Evolutionary conservation across 2,888 invertebrate genomes (phyloP).

Genomic region (Alviniconcha strummeri): DNA sequence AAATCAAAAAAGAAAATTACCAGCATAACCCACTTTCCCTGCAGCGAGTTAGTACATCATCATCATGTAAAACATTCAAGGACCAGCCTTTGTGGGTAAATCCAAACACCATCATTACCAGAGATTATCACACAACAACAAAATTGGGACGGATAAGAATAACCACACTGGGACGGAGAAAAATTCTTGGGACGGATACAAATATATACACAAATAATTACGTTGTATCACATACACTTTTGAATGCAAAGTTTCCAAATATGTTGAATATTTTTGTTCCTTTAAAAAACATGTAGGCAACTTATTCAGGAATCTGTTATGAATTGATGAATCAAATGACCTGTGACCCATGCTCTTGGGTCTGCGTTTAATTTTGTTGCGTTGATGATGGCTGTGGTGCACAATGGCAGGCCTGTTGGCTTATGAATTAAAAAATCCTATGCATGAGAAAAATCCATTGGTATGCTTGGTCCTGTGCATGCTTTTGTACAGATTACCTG

Average conservation of each 20-base stretch:
- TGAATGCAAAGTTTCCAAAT: not conserved
- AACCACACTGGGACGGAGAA: not conserved
- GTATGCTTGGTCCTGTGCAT: too few species aligned
- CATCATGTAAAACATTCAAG: not conserved
- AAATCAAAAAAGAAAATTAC: not conserved
- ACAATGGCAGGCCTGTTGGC: too few species aligned
- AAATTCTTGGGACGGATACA: not conserved
- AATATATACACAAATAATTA: not conserved
- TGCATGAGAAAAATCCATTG: too few species aligned
- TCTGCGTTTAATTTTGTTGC: too few species aligned
- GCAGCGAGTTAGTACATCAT: slow-evolving; percentile 27
- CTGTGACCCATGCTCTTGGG: too few species aligned
- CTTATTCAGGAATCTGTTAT: too few species aligned
- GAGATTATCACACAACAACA: not conserved
- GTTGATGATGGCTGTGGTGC: too few species aligned
- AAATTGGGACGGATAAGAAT: not conserved
- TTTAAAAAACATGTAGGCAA: too few species aligned
- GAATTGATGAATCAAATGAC: too few species aligned
- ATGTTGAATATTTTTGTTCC: not conserved
- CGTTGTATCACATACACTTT: not conserved
- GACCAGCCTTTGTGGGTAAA: slow-evolving; percentile 26
- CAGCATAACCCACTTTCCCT: slow-evolving; percentile 29
- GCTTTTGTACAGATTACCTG: too few species aligned
- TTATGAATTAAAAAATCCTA: too few species aligned
- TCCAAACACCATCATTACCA: not conserved